Percentiles rank a stretch among this genome's conserved stretches.
Conservation (phyloP, 2,797 vertebrate species). For the Eleutherodactylus coqui region DNA sequence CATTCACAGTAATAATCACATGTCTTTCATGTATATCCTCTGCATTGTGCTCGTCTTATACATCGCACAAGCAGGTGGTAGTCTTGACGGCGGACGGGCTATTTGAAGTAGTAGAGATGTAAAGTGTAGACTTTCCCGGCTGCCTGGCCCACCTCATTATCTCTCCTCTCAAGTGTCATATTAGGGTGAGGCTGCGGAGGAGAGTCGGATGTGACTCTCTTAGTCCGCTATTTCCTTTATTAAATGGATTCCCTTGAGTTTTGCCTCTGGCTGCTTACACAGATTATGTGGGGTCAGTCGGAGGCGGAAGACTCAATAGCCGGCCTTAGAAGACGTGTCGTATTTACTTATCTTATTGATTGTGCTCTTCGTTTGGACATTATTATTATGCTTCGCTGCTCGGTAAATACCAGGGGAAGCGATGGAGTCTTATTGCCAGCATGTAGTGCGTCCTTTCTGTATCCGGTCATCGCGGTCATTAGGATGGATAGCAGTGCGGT, state of each 20-base stretch:
- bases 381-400: not conserved
- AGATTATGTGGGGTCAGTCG: conserved; percentile 4
- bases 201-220: not conserved
- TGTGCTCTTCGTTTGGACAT: not conserved
- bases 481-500: too few species aligned
- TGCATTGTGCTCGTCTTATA: not conserved
- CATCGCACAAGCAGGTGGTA: not conserved
- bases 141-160: conserved; percentile 35
- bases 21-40: conserved; percentile 10
- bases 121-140: not conserved
- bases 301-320: not conserved
- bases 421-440: too few species aligned
- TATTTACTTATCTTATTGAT: conserved; percentile 28
- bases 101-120: not conserved
- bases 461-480: too few species aligned
- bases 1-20: too few species aligned
- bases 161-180: conserved; percentile 29
- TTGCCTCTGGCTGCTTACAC: conserved; percentile 1
- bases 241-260: conserved; percentile 26
- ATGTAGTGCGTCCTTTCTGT: too few species aligned
- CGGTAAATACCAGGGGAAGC: not conserved
- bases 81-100: not conserved
- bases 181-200: conserved; percentile 20
- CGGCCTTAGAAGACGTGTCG: not conserved
- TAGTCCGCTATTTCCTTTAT: conserved; percentile 17